Conservation (phyloP, 2,113 vertebrate genomes). For the Petromus typicus region DNA sequence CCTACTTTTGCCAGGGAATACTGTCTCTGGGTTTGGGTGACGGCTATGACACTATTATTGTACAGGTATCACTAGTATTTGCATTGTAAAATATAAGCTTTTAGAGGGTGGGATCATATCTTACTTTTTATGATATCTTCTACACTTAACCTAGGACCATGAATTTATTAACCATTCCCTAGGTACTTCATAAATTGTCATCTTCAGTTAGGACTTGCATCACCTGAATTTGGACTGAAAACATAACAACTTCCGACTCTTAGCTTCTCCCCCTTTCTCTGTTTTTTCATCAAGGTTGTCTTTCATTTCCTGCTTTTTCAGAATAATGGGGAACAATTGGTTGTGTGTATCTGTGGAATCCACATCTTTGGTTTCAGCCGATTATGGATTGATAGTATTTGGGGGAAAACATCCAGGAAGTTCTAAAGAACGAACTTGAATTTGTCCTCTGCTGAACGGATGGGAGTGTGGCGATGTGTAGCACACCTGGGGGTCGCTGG, state of each 20-base stretch:
- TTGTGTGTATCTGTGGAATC: not conserved
- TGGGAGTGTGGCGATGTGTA: not conserved
- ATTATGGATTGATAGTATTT: not conserved
- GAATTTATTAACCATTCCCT: not conserved
- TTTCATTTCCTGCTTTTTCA: constrained; percentile 22
- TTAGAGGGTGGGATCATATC: not conserved
- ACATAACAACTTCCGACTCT: not conserved
- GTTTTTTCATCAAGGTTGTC: not conserved
- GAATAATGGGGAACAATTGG: not conserved
- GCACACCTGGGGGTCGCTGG: not conserved
- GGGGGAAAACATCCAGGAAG: not conserved
- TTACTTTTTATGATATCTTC: not conserved
- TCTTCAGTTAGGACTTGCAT: not conserved
- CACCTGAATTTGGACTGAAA: not conserved
- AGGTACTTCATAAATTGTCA: not conserved
- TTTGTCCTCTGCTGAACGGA: not conserved
- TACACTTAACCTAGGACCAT: not conserved
- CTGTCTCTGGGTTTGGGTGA: no score
- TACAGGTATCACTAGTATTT: not conserved
- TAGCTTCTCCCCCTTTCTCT: not conserved
- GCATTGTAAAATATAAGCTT: not conserved
- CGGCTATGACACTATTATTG: not conserved
- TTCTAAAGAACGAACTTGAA: not conserved
- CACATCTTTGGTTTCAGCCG: not conserved
- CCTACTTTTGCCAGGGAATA: not conserved